Base-by-base conservation (phyloP, 1,140 invertebrate genomes). In the Hyphantria cunea region DNA sequence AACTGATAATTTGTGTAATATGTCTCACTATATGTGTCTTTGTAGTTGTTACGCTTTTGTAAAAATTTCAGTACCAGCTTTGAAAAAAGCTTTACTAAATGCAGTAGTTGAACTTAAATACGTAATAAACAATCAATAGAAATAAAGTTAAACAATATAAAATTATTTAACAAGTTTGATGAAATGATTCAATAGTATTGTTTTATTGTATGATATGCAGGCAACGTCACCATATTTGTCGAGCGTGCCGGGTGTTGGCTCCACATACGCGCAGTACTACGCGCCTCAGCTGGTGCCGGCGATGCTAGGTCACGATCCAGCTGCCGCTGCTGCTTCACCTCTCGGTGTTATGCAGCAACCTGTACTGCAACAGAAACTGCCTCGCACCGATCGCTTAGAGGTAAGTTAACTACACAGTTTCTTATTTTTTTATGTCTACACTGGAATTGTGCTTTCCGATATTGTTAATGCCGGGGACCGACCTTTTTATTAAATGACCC, bases 301-400 rank as follows among this genome's bases (percentile, higher is more conserved):
- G 64, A 93, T 95, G 88, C 94, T 97, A 91, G 95, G 95, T 45
- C 95, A 95, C 61, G 96, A 97, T 90, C 96, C 95, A 45, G 92
- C 95, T 33, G 95, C 95, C 88, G 96, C 95, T 84, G 96, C 95
- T 63, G 92, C 85, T 70, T 92, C 89, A 67, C 86, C 89, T 58
- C 83, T 91, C 45, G 91, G 80, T 76, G 96, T 97, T 76, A 96
- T 95, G 84, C 96, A 96, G 92, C 95, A 95, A 71, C 95, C 97
- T 51, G 94, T 95, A 69, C 92, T 93, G 91, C 96, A 96, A 92
- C 97, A 98, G 93, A 98, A 98, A 93, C 94, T 98, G 93, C 96
- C 96, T 66, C 94, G 97, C 87, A 97, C 97, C 83, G 97, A 98
- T 92, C 94, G 98, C 93, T 95, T 98, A 92, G 97, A 98, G 97